Evolutionary conservation across 2,797 vertebrate genomes (phyloP).

Genomic region (Poecilia picta): DNA sequence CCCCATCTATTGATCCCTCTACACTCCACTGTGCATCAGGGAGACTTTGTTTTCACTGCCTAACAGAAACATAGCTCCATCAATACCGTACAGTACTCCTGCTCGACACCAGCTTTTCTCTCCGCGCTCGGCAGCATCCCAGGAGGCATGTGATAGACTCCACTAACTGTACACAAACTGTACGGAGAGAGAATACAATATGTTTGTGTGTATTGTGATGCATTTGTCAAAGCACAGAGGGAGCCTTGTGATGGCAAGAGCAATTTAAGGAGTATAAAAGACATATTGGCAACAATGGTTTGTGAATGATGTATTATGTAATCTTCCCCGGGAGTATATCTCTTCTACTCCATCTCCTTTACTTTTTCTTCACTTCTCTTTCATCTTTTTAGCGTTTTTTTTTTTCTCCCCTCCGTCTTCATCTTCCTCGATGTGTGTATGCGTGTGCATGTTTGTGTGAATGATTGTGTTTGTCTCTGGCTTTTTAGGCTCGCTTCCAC

Average conservation of each 20-base stretch:
- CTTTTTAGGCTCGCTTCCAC: conserved; percentile 79
- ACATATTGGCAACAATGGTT: conserved; percentile 79
- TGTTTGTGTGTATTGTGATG: conserved; percentile 81
- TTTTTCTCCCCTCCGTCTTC: conserved; percentile 46
- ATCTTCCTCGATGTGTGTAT: conserved; percentile 49
- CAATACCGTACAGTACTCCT: conserved; percentile 77
- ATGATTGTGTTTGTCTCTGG: conserved; percentile 39
- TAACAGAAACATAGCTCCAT: conserved; percentile 81
- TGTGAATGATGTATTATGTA: conserved; percentile 83
- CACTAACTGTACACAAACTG: conserved; percentile 81
- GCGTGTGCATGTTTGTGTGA: conserved; percentile 28
- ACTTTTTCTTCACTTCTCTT: conserved; percentile 65
- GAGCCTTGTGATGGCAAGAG: conserved; percentile 74
- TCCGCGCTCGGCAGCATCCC: conserved; percentile 70
- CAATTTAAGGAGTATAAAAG: conserved; percentile 81
- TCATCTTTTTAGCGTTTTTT: conserved; percentile 66
- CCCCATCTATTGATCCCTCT: conserved; percentile 79
- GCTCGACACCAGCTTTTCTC: conserved; percentile 68
- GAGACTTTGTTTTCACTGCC: conserved; percentile 81
- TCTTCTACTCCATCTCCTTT: conserved; percentile 71
- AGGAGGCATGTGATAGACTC: conserved; percentile 81
- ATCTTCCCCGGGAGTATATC: conserved; percentile 77
- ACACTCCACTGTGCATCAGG: conserved; percentile 78
- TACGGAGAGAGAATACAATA: conserved; percentile 78
- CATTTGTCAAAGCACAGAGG: conserved; percentile 78